Conservation (phyloP, 2,797 vertebrate species). For the Pseudochirops corinnae region DNA sequence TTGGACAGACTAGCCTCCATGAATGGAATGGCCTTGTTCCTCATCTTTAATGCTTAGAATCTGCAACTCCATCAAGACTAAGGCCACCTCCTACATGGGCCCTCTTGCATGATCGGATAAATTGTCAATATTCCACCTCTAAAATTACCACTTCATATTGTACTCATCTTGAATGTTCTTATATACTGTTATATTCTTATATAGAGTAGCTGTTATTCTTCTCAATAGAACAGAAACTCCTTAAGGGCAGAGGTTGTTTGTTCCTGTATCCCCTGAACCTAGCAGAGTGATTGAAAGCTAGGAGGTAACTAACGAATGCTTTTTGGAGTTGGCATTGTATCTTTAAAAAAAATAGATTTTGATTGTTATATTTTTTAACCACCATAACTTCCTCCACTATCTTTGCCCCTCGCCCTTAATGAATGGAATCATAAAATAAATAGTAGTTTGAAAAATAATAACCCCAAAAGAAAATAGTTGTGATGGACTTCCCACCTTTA, state of each 20-base stretch:
- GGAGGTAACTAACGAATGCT: neutral
- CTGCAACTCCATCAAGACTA: neutral
- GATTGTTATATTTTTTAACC: neutral
- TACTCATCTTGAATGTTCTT: neutral
- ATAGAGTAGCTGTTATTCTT: neutral
- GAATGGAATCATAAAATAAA: neutral
- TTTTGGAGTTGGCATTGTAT: too few species aligned
- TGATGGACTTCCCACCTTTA: neutral
- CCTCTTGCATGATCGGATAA: neutral
- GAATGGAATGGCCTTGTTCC: neutral
- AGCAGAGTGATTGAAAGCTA: neutral
- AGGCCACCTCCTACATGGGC: neutral
- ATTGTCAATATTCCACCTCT: neutral
- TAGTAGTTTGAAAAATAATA: neutral
- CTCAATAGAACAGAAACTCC: neutral
- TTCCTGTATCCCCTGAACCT: neutral
- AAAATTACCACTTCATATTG: neutral
- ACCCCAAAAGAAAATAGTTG: neutral
- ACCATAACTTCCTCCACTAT: neutral
- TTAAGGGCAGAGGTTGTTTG: neutral
- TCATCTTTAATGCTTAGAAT: neutral
- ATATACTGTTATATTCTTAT: neutral
- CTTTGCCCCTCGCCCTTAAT: neutral
- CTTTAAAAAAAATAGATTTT: neutral
- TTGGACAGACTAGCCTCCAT: neutral